These are phyloP conservation scores for Sanderia malayensis DNA, from an alignment of 30 jellyfish, hydroid and myxozoan species.

Conservation along the genomic window DNA sequence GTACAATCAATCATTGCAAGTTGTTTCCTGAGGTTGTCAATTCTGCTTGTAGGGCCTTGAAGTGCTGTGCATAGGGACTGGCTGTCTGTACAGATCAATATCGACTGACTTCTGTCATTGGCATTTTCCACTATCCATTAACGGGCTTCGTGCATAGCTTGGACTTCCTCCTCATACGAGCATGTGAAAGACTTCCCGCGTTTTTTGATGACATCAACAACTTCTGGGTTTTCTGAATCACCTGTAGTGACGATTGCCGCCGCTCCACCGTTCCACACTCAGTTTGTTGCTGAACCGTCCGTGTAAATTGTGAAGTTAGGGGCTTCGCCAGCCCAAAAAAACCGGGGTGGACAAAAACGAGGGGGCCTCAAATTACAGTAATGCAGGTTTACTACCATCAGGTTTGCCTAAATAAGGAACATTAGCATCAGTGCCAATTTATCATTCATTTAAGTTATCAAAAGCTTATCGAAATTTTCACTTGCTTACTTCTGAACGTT, in stretches of 20 bases:
- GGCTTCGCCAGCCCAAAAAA: too few species aligned
- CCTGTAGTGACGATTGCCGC: slow-evolving; percentile 30
- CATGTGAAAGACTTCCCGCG: slow-evolving; percentile 15
- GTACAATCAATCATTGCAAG: background rate
- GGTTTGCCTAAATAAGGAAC: too few species aligned
- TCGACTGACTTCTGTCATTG: slow-evolving; percentile 4
- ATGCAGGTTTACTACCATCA: too few species aligned
- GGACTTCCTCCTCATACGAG: slow-evolving; percentile 22
- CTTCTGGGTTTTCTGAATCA: slow-evolving; percentile 28
- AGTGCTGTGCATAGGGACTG: slow-evolving; percentile 39
- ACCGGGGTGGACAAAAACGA: too few species aligned
- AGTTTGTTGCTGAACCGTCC: slow-evolving; percentile 39
- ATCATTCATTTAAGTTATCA: too few species aligned
- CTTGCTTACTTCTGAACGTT: too few species aligned
- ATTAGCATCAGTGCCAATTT: too few species aligned
- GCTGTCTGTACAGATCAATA: slow-evolving; percentile 16
- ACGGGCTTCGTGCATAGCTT: slow-evolving; percentile 16
- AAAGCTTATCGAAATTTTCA: too few species aligned
- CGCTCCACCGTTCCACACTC: slow-evolving; percentile 28
- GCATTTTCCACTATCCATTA: background rate
- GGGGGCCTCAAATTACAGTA: too few species aligned
- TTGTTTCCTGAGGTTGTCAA: background rate
- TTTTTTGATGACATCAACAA: slow-evolving; percentile 7
- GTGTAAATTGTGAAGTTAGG: slow-evolving; percentile 24
- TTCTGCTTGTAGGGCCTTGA: background rate